A percentile compares a stretch with the other conserved stretches of the same genome.
Conservation (phyloP, 1,140 invertebrate species). For the Zophobas morio region DNA sequence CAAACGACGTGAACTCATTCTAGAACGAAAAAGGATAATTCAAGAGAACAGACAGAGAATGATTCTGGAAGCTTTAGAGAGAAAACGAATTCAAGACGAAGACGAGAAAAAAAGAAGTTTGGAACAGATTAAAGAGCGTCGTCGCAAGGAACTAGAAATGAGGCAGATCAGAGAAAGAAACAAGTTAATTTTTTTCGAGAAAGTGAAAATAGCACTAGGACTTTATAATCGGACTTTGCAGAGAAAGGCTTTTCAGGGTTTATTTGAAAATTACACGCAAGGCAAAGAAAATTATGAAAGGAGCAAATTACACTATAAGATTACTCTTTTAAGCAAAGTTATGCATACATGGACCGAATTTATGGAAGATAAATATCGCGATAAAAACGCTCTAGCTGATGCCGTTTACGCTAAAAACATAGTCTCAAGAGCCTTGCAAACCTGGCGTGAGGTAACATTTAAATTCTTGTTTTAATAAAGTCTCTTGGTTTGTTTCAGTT, state of each 20-base stretch:
- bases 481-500: constrained; percentile 51
- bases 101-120: constrained; percentile 74
- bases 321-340: constrained; percentile 68
- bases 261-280: constrained; percentile 69
- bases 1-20: constrained; percentile 74
- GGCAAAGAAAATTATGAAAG: constrained; percentile 68
- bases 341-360: constrained; percentile 67
- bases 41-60: constrained; percentile 73
- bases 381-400: constrained; percentile 57
- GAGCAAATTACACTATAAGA: constrained; percentile 62
- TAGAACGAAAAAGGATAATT: constrained; percentile 73
- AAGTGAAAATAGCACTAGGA: constrained; percentile 71
- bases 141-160: constrained; percentile 73
- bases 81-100: constrained; percentile 71
- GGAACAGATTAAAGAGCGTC: constrained; percentile 72
- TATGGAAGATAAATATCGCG: constrained; percentile 65
- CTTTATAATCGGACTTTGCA: constrained; percentile 72
- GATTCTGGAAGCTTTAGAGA: constrained; percentile 69
- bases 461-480: not conserved
- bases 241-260: constrained; percentile 69
- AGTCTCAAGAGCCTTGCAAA: constrained; percentile 56
- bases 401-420: constrained; percentile 66
- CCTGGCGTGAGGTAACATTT: constrained; percentile 42
- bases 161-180: constrained; percentile 71
- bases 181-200: constrained; percentile 69